These are phyloP conservation scores for Leptodactylus fuscus DNA, from an alignment of 2,113 vertebrate genomes.

Conservation along the genomic window DNA sequence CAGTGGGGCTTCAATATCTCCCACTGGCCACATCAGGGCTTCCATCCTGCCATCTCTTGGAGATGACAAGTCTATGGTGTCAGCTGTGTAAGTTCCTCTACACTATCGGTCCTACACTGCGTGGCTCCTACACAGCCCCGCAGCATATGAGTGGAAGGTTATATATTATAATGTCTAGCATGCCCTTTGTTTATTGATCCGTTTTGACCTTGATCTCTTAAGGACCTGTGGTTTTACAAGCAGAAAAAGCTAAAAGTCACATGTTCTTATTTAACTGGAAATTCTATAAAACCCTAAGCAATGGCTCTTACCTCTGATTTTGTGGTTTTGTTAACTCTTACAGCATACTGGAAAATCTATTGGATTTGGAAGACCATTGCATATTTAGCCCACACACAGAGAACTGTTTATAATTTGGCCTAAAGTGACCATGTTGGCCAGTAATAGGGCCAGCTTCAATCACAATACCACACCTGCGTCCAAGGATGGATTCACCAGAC, in stretches of 20 bases:
- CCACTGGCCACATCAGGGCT: too few relatives aligned
- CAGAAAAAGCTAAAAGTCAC: not conserved
- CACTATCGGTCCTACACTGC: too few relatives aligned
- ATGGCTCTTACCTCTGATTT: not conserved
- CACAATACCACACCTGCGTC: not conserved
- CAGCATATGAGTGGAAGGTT: too few relatives aligned
- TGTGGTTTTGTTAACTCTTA: not conserved
- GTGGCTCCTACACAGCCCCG: too few relatives aligned
- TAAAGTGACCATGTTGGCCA: not conserved
- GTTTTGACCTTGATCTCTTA: not conserved
- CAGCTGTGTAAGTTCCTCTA: too few relatives aligned
- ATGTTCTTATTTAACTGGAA: not conserved
- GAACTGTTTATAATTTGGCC: not conserved
- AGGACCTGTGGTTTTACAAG: not conserved
- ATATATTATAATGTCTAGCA: too few relatives aligned
- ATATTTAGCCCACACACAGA: not conserved
- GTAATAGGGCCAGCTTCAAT: not conserved
- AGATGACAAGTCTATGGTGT: too few relatives aligned
- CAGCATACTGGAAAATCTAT: not conserved
- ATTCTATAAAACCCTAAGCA: not conserved
- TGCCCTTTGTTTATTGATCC: not conserved
- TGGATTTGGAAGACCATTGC: not conserved
- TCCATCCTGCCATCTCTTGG: too few relatives aligned
- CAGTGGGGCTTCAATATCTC: too few relatives aligned
- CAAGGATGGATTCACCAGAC: not conserved